These are phyloP conservation scores for Octomys mimax DNA, from an alignment of 2,797 vertebrate genomes.

Conservation along the genomic window DNA sequence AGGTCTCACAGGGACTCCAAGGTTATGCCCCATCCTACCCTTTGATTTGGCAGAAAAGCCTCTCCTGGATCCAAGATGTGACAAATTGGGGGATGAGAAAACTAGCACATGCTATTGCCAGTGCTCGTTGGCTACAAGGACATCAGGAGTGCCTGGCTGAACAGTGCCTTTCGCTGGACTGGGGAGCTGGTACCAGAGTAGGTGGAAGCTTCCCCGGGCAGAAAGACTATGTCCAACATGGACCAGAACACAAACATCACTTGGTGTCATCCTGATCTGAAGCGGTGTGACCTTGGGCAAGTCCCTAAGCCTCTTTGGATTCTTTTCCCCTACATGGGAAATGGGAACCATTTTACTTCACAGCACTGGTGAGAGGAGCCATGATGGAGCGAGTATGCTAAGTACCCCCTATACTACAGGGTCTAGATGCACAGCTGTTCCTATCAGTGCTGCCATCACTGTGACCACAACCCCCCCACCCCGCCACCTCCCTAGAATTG, in stretches of 20 bases:
- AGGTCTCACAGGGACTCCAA: neutral
- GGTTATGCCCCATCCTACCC: neutral
- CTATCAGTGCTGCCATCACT: neutral
- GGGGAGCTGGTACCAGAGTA: neutral
- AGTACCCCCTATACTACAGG: neutral
- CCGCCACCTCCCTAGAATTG: neutral
- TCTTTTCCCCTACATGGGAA: slow-evolving; percentile 59
- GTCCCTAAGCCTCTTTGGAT: neutral
- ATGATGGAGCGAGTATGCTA: neutral
- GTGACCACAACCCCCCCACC: neutral
- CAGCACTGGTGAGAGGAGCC: neutral
- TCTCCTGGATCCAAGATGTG: neutral
- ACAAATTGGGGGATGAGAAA: neutral
- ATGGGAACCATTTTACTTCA: neutral
- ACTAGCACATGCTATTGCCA: neutral
- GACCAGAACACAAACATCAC: neutral
- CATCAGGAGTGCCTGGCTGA: neutral
- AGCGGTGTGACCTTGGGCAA: slow-evolving; percentile 22
- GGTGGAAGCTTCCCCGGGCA: neutral
- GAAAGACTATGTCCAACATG: neutral
- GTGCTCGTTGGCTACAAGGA: neutral
- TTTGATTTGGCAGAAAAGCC: slow-evolving; percentile 17
- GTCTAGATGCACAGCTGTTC: neutral
- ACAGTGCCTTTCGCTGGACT: neutral
- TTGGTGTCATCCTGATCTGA: neutral